phyloP scores from a whole-genome alignment of 2,113 vertebrate genomes.

The Daubentonia madagascariensis region DNA sequence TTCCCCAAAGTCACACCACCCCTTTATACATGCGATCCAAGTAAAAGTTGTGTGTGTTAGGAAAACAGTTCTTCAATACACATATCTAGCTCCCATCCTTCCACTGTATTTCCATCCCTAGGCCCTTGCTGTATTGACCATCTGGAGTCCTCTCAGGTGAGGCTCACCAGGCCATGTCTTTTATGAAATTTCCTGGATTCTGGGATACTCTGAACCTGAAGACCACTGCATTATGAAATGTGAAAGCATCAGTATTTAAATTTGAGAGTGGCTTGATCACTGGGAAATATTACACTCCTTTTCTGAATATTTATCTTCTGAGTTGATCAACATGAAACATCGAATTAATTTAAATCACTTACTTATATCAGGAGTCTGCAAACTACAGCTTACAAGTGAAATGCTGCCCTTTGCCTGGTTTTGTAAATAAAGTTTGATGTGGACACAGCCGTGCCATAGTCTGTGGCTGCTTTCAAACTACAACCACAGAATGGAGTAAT shows the following conservation, averaged over 20 bases:
- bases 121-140: not conserved
- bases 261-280: not conserved
- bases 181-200: not conserved
- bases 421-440: not conserved
- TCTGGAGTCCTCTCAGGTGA: not conserved
- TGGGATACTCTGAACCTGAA: not conserved
- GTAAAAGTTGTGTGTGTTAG: not conserved
- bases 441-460: not conserved
- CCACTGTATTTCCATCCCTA: not conserved
- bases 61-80: not conserved
- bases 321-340: not conserved
- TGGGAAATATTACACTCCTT: not conserved
- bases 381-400: not conserved
- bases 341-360: not conserved
- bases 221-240: not conserved
- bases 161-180: not conserved
- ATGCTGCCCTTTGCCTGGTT: not conserved
- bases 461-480: not conserved
- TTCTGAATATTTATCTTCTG: not conserved
- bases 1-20: not conserved
- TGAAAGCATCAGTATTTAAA: not conserved
- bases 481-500: too few relatives aligned
- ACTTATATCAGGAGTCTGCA: not conserved
- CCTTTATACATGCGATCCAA: not conserved
- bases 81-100: not conserved